Percentiles rank a stretch among this genome's conserved stretches.
Evolutionary conservation across 2,113 vertebrate genomes (phyloP).

Genomic region (Otocyon megalotis): DNA sequence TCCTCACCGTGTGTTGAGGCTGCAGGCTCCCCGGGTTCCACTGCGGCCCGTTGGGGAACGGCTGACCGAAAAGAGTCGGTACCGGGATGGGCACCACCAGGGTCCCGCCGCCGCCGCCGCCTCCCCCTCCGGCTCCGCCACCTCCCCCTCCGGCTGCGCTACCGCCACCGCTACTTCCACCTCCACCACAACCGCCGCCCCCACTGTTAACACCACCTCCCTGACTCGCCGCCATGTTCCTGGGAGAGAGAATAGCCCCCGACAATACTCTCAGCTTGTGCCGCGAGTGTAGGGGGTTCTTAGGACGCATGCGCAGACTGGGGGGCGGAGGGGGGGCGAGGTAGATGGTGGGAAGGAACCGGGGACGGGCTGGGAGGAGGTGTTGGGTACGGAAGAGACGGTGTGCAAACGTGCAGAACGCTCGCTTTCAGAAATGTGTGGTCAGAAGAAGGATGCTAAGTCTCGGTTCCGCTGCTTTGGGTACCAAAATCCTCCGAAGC

Average conservation of each 20-base stretch:
- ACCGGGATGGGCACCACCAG: conserved; percentile 71
- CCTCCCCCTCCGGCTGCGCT: conserved; percentile 82
- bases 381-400: not conserved
- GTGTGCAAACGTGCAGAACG: not conserved
- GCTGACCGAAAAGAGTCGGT: conserved; percentile 80
- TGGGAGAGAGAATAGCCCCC: conserved; percentile 87
- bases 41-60: conserved; percentile 90
- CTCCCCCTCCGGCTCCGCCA: conserved; percentile 20
- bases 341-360: conserved; percentile 35
- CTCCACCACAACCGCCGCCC: conserved; percentile 84
- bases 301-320: conserved; percentile 75
- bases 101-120: conserved; percentile 57
- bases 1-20: conserved; percentile 92
- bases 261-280: conserved; percentile 89
- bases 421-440: conserved; percentile 31
- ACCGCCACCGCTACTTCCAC: conserved; percentile 80
- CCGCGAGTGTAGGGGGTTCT: conserved; percentile 65
- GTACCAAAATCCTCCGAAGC: conserved; percentile 70
- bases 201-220: conserved; percentile 83
- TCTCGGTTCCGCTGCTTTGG: conserved; percentile 48
- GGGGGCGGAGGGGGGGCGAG: conserved; percentile 55
- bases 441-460: conserved; percentile 70
- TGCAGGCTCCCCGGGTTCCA: conserved; percentile 91
- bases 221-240: conserved; percentile 95
- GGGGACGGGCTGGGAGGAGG: conserved; percentile 2